Percentiles rank a stretch among this genome's conserved stretches.
phyloP scores from a whole-genome alignment of 2,797 vertebrate genomes.

The Myotis myotis region DNA sequence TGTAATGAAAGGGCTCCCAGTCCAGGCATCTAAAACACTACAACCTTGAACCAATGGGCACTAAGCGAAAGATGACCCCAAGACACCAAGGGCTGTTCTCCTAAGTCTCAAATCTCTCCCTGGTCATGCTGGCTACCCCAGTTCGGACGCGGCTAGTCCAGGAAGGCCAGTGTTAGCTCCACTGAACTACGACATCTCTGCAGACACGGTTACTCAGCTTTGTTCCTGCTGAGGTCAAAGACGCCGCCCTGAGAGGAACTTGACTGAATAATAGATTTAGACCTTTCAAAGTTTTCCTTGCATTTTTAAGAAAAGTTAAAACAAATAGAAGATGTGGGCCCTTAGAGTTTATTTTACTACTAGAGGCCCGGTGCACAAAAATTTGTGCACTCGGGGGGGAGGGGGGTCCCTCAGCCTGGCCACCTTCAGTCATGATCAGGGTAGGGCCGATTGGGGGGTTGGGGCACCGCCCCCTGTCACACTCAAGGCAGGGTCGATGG shows the following conservation, averaged over 20 bases:
- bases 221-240: background rate
- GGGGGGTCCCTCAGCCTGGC: too few species aligned
- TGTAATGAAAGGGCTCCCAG: background rate
- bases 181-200: too few species aligned
- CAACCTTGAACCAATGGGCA: background rate
- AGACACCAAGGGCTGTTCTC: background rate
- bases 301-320: slow-evolving; percentile 4
- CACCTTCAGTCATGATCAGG: too few species aligned
- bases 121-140: background rate
- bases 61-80: background rate
- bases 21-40: background rate
- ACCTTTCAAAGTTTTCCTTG: background rate
- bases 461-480: too few species aligned
- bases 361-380: too few species aligned
- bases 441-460: too few species aligned
- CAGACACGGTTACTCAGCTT: background rate
- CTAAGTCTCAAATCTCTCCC: background rate
- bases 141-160: background rate
- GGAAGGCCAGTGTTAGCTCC: background rate
- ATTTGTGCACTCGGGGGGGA: too few species aligned
- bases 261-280: background rate
- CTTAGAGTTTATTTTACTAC: background rate
- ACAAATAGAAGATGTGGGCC: background rate
- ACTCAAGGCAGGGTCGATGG: too few species aligned
- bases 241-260: background rate